Conservation (phyloP, 2,888 invertebrate genomes). For the Spilosoma lubricipeda region DNA sequence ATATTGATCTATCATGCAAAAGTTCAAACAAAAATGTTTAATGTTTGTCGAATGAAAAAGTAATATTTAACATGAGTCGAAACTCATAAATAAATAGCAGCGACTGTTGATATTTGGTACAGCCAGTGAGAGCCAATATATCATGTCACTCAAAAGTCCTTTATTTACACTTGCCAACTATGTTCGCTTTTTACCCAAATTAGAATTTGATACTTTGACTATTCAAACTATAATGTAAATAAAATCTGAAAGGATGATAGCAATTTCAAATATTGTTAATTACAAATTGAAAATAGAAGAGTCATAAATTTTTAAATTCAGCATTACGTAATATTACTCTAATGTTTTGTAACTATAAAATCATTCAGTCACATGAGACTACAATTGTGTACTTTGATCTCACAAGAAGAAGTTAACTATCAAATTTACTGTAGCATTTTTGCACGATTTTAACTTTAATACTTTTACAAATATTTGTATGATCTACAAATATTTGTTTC, state of each 20-base stretch:
- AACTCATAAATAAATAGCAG: conserved; percentile 51
- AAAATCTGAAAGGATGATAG: background rate
- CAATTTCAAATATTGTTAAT: background rate
- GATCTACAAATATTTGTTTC: too few relatives aligned
- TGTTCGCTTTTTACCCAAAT: conserved; percentile 36
- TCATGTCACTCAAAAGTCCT: conserved; percentile 45
- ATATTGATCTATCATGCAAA: background rate
- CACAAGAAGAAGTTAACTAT: too few relatives aligned
- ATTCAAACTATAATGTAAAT: conserved; percentile 20
- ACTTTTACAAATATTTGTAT: too few relatives aligned
- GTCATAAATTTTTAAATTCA: background rate
- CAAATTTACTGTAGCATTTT: too few relatives aligned
- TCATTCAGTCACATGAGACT: too few relatives aligned
- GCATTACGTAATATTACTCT: too few relatives aligned
- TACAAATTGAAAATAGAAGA: background rate
- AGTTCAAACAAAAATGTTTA: conserved; percentile 5
- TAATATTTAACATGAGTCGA: conserved; percentile 43
- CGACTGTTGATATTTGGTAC: conserved; percentile 41
- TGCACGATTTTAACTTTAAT: too few relatives aligned
- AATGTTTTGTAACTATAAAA: too few relatives aligned
- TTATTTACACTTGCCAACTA: conserved; percentile 35
- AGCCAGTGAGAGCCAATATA: conserved; percentile 50
- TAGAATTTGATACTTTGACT: conserved; percentile 24
- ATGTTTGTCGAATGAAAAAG: conserved; percentile 44
- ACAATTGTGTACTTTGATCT: too few relatives aligned